Base-by-base conservation (phyloP, 2,888 invertebrate genomes). In the Micropterix aruncella region DNA sequence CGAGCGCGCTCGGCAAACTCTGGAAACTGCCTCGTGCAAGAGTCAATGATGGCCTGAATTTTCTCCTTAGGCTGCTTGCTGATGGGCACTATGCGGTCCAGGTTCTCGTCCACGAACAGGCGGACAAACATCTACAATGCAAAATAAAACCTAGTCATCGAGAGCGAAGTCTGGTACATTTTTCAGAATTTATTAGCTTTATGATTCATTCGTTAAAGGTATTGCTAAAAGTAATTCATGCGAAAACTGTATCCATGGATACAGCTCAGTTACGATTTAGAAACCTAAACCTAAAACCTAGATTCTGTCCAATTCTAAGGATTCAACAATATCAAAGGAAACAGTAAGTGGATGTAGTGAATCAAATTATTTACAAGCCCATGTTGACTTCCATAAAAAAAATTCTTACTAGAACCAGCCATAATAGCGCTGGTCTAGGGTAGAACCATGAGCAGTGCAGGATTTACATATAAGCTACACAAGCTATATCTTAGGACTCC, bases 41-140 rank as follows among this genome's bases (percentile, higher is more conserved):
- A 94, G 63, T 95, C 95, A 51, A 95, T 91, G 60, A 95, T 95
- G 16, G 94, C 95, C 60, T 95, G 94, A 53, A 95, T 92, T 71
- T 95, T 95, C 63, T 95, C 95, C 62, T 95, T 95, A 5, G 95
- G 95, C 66, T 95, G 95, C 61, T 95, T 93, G 43, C 94, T 94
- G 58, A 95, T 95, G 46, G 95, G 95, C 46, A 95, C 92, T 74
- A 92, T 92, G 59, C 95, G 79, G 63, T 95, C 95, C 54, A 95
- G 73, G 61, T 95, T 95, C 68, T 95, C 95, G 62, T 95, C 95
- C 48, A 95, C 95, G 67, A 95, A 95, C 48, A 95, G 74, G 38
- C 95, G 81, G 49, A 95, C 94, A 66, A 95, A 95, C 95, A 95
- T 95, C 95, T 95, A 73, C 42, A 72, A 66, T 44, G 54, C n/a